Conservation (phyloP, 2,113 vertebrate genomes). For the Dasyurus viverrinus region DNA sequence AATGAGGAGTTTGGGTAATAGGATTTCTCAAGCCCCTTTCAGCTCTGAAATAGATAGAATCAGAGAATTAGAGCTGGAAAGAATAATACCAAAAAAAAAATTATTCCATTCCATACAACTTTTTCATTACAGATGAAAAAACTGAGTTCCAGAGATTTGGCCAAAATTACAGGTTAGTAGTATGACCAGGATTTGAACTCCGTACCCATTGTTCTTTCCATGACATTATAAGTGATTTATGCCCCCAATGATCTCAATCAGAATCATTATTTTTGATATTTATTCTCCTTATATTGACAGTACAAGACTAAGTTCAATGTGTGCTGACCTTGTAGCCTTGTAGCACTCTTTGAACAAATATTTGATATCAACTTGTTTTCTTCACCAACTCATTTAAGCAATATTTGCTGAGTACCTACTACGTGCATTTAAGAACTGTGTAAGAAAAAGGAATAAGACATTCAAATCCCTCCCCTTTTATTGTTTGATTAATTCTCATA, state of each 20-base stretch:
- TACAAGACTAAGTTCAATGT: background rate
- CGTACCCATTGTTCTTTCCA: background rate
- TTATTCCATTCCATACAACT: background rate
- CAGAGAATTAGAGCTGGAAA: background rate
- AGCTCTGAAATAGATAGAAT: background rate
- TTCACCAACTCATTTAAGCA: background rate
- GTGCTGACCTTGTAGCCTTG: background rate
- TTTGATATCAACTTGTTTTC: background rate
- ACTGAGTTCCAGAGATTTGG: background rate
- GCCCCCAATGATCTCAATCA: background rate
- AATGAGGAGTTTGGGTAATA: background rate
- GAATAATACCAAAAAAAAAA: background rate
- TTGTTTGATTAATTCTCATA: background rate
- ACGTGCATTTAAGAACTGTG: background rate
- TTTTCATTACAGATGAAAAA: background rate
- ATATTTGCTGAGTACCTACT: background rate
- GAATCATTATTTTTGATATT: background rate
- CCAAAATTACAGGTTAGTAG: background rate
- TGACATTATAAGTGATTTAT: background rate
- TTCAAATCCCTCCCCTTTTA: background rate
- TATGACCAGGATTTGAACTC: background rate
- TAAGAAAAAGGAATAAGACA: background rate
- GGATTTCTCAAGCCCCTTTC: background rate
- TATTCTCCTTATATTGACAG: background rate
- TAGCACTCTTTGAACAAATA: background rate